Evolutionary conservation across 2,888 invertebrate species (phyloP), one percentile per base, ranked within the genome.

Genomic region (Stenurella melanura): DNA sequence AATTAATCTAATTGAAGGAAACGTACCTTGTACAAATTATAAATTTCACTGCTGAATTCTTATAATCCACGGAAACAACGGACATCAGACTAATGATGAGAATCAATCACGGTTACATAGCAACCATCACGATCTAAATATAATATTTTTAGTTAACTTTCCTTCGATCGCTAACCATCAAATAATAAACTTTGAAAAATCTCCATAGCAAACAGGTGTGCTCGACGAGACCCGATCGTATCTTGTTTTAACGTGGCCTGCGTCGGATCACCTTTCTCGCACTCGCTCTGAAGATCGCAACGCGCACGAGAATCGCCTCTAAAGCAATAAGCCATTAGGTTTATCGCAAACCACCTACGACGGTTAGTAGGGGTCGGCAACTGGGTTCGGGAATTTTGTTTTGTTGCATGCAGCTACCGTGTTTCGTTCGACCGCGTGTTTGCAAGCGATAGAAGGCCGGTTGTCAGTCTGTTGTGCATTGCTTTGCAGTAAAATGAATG

Each of bases 391-490:
- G 70, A 70, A 72, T 63, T 72, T 72, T 30, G 70, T 60, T 60
- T 42, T 19, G 70, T 58, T 58, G 70, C 58, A 58, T 60, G 72
- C 72, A 64, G 70, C 72, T 63, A 72, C 72, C 63, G 72, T 63
- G 72, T 72, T 72, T 61, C 61, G 72, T 72, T 63, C 72, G 72
- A 72, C 72, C 72, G 72, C 72, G 72, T 72, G 72, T 63, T 72
- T 18, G 17, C 34, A 70, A 21, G 63, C 63, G 63, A 72, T 72
- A 42, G 61, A 42, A 54, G 21, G 63, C 72, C 71, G 61, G 72
- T 26, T 72, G 61, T 54, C 72, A 63, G 54, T 72, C 15, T 63
- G 58, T 50, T 30, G n/a, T 72, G 54, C 54, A 67, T 50, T 19
- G 67, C 10, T 67, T n/a, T 67, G 56, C 67, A 67, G 2, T 50